A percentile compares a stretch with the other conserved stretches of the same genome.
Evolutionary conservation across 1,140 invertebrate species (phyloP).

Genomic region (Drosophila bocki): DNA sequence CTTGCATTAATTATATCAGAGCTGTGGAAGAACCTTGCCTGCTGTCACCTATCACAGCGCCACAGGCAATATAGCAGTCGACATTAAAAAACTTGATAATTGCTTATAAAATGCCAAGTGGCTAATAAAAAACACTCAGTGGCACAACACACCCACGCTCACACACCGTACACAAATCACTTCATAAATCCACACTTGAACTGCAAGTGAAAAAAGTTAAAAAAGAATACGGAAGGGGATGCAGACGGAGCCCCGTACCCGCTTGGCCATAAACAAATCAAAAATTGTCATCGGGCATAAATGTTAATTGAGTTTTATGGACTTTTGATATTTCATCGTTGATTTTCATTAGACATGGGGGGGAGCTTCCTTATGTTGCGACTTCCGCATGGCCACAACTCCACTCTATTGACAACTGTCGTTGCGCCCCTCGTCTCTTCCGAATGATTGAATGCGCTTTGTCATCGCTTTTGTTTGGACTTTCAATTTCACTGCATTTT

Average conservation of each 20-base stretch:
- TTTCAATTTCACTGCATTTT: constrained; percentile 64
- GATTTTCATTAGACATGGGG: constrained; percentile 54
- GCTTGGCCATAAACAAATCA: constrained; percentile 29
- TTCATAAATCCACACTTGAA: constrained; percentile 4
- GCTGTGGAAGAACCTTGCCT: constrained; percentile 13
- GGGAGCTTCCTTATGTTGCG: constrained; percentile 54
- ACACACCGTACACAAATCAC: constrained; percentile 1
- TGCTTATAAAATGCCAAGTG: constrained; percentile 34
- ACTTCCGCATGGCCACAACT: constrained; percentile 46
- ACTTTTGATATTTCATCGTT: constrained; percentile 57
- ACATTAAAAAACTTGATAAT: constrained; percentile 38
- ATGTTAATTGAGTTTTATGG: constrained; percentile 72
- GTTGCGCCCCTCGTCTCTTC: not conserved
- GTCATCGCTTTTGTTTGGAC: constrained; percentile 38
- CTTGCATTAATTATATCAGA: constrained; percentile 15
- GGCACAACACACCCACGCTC: constrained; percentile 29
- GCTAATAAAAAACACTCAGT: constrained; percentile 35
- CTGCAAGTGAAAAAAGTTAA: constrained; percentile 15
- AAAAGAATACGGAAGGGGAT: constrained; percentile 7
- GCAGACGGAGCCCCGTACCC: not conserved
- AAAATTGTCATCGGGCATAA: constrained; percentile 46
- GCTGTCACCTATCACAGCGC: constrained; percentile 19
- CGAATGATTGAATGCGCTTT: constrained; percentile 40
- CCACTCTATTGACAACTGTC: constrained; percentile 21
- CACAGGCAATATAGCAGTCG: constrained; percentile 13